These are phyloP conservation scores for Drosophila repleta DNA, from an alignment of 1,140 invertebrate genomes.

Conservation along the genomic window DNA sequence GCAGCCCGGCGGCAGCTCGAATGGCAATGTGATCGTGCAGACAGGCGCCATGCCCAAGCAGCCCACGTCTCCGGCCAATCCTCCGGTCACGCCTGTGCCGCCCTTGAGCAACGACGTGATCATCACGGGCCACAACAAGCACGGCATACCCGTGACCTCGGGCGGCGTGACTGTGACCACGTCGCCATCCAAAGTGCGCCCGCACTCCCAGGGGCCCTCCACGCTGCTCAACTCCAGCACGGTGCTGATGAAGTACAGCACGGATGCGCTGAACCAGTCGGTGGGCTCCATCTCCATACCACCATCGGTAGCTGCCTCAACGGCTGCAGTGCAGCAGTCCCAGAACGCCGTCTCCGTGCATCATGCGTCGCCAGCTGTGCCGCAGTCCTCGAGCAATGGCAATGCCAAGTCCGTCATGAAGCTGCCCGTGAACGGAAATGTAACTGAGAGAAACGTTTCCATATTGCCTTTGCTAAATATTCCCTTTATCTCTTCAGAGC, in stretches of 20 bases:
- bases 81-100: slow-evolving; percentile 80
- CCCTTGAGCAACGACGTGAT: slow-evolving; percentile 83
- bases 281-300: slow-evolving; percentile 79
- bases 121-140: slow-evolving; percentile 85
- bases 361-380: slow-evolving; percentile 80
- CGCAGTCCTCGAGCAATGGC: slow-evolving; percentile 68
- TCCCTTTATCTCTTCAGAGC: slow-evolving; percentile 37
- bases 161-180: slow-evolving; percentile 88
- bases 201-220: slow-evolving; percentile 85
- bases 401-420: slow-evolving; percentile 83
- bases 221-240: slow-evolving; percentile 82
- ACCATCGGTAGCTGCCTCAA: slow-evolving; percentile 25
- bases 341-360: slow-evolving; percentile 80
- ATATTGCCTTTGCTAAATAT: background rate
- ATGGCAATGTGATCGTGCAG: slow-evolving; percentile 75
- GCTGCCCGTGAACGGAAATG: slow-evolving; percentile 78
- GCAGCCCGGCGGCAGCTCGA: slow-evolving; percentile 72
- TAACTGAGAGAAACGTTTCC: slow-evolving; percentile 35
- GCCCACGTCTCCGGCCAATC: slow-evolving; percentile 54
- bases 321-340: slow-evolving; percentile 8
- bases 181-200: slow-evolving; percentile 85
- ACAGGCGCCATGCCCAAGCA: slow-evolving; percentile 72
- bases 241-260: slow-evolving; percentile 80
- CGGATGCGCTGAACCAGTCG: slow-evolving; percentile 81
- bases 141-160: slow-evolving; percentile 84